Base-by-base conservation (phyloP, 2,113 vertebrate genomes). In the Centropus bengalensis region DNA sequence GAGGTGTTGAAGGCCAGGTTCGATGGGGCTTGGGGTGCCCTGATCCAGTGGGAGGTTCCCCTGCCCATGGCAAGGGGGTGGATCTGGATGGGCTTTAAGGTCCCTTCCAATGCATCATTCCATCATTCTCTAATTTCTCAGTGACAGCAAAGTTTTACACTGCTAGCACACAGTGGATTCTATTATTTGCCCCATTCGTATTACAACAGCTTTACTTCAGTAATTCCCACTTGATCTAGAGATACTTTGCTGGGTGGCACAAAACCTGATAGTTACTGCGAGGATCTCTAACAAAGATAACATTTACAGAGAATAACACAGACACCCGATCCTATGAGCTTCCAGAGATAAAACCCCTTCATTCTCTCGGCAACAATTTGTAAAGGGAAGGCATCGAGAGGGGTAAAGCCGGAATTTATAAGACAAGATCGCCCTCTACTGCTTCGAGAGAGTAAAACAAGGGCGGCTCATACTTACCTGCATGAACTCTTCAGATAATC, bases 391-490 rank as follows among this genome's bases (percentile, higher is more conserved):
- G 44, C 67, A 74, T 8, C 20, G 10, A 54, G 6, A 42, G 14
- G 5, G 4, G 17, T 5, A 28, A 91, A 42, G 14, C 6, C 5
- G 16, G 14, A 70, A 94, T 96, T 89, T 91, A 62, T 95, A 91
- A 96, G 88, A 56, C 97, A 94, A 95, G 85, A 26, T 67, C 70
- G 97, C 95, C 97, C 96, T 95, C 97, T 97, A 88, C 68, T 70
- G 97, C 73, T 63, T 33, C 26, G 3, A 23, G 14, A 27, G 6
- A 26, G 4, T 47, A 59, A 47, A 82, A 26, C 27, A 45, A 45
- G 44, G 44, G 44, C 14, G 44, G 44, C 16, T 45, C 44, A 45
- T 45, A 8, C 44, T 44, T 44, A 12, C 16, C 42, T 12, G 42
- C 42, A 44, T 44, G 42, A 44, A 44, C 36, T 44, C 16, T 16